A percentile compares a stretch with the other conserved stretches of the same genome.
These are phyloP conservation scores for Anoncus sp. DNA, from an alignment of 2,888 invertebrate genomes.

Conservation along the genomic window DNA sequence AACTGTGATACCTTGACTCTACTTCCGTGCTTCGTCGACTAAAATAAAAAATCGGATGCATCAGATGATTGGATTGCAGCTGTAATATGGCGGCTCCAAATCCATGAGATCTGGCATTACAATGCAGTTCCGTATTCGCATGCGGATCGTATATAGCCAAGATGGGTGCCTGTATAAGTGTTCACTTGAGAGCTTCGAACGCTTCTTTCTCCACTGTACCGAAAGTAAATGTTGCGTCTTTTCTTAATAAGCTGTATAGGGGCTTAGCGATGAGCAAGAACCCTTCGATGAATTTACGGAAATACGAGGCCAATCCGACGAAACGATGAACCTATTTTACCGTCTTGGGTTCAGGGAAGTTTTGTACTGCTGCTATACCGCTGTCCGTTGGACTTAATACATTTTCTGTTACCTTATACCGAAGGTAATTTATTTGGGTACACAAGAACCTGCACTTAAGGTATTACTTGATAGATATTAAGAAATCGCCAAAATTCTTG, in stretches of 20 bases:
- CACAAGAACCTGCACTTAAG: too few species aligned
- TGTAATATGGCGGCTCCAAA: slow-evolving; percentile 76
- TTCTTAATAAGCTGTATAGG: slow-evolving; percentile 68
- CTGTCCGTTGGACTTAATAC: slow-evolving; percentile 56
- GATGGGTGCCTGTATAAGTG: slow-evolving; percentile 35
- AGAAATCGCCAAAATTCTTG: too few species aligned
- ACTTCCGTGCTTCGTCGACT: slow-evolving; percentile 71
- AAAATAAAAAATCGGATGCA: slow-evolving; percentile 76
- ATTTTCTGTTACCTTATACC: slow-evolving; percentile 54
- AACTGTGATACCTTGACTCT: slow-evolving; percentile 75
- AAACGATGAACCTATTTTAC: slow-evolving; percentile 67
- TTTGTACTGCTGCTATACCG: slow-evolving; percentile 57
- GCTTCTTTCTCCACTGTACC: slow-evolving; percentile 35
- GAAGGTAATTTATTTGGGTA: too few species aligned
- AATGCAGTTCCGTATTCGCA: slow-evolving; percentile 13
- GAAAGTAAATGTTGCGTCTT: slow-evolving; percentile 46
- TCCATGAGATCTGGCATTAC: slow-evolving; percentile 2
- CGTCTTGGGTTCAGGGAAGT: slow-evolving; percentile 67
- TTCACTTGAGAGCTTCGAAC: slow-evolving; percentile 40
- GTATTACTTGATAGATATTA: too few species aligned
- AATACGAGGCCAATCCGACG: slow-evolving; percentile 69
- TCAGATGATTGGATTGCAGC: slow-evolving; percentile 65
- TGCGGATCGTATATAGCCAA: slow-evolving; percentile 50
- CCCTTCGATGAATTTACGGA: too few species aligned
- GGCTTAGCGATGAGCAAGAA: slow-evolving; percentile 70